phyloP scores from a whole-genome alignment of 2,113 vertebrate genomes.

The Ailurus styani region DNA sequence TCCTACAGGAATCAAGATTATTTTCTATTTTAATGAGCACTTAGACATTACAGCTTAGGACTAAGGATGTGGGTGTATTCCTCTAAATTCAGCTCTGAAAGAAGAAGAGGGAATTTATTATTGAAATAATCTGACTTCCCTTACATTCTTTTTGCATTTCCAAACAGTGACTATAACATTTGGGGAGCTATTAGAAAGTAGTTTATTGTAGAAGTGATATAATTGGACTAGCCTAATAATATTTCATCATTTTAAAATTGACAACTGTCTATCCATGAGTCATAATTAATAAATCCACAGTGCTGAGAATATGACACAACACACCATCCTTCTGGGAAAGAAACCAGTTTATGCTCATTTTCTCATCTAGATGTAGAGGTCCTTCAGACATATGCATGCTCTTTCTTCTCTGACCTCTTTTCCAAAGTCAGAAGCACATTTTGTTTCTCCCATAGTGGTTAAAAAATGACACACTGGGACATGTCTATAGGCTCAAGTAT shows the following conservation, averaged over 20 bases:
- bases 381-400: background rate
- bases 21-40: background rate
- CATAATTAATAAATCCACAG: constrained; percentile 20
- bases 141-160: constrained; percentile 30
- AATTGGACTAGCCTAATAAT: background rate
- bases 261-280: background rate
- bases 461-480: constrained; percentile 82
- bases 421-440: constrained; percentile 21
- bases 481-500: constrained; percentile 82
- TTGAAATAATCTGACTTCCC: constrained; percentile 1
- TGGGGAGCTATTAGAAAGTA: constrained; percentile 28
- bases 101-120: constrained; percentile 12
- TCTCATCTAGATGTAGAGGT: background rate
- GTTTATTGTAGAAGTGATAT: constrained; percentile 26
- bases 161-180: background rate
- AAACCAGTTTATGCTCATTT: background rate
- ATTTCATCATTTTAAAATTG: constrained; percentile 33
- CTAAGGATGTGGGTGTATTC: background rate
- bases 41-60: background rate
- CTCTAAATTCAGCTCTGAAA: constrained; percentile 16
- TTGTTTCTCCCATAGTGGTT: constrained; percentile 48
- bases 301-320: background rate
- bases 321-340: background rate
- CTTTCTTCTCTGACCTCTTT: constrained; percentile 35
- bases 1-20: background rate